Percentiles rank a stretch among this genome's conserved stretches.
Conservation (phyloP, 2,113 vertebrate species). For the Stigmatopora nigra region DNA sequence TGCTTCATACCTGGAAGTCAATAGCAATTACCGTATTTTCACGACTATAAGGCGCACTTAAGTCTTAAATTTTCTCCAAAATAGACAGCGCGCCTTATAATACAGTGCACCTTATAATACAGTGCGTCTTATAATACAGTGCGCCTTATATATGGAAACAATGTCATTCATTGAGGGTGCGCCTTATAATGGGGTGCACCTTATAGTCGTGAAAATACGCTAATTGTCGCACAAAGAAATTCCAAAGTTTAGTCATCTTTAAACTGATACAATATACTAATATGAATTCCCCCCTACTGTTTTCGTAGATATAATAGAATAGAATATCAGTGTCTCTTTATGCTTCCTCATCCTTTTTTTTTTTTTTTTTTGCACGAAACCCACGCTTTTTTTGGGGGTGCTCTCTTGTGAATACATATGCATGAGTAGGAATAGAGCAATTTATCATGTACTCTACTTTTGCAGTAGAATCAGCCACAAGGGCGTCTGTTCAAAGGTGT, state of each 20-base stretch:
- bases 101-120: too few relatives aligned
- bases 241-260: background rate
- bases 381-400: background rate
- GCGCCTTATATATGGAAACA: too few relatives aligned
- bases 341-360: background rate
- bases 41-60: too few relatives aligned
- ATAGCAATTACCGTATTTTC: too few relatives aligned
- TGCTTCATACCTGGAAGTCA: too few relatives aligned
- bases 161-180: too few relatives aligned
- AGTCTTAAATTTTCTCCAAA: too few relatives aligned
- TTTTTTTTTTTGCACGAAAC: constrained; percentile 5
- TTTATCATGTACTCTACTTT: background rate
- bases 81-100: too few relatives aligned
- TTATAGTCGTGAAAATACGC: too few relatives aligned
- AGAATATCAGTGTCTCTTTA: background rate
- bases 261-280: background rate
- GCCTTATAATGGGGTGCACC: too few relatives aligned
- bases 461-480: background rate
- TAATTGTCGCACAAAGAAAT: background rate
- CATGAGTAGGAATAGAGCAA: constrained; percentile 1
- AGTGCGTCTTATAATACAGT: too few relatives aligned
- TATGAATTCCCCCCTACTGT: background rate
- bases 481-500: background rate
- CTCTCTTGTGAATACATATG: constrained; percentile 6
- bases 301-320: constrained; percentile 1